phyloP scores from a whole-genome alignment of 2,888 invertebrate species.

The Tribolium freemani region DNA sequence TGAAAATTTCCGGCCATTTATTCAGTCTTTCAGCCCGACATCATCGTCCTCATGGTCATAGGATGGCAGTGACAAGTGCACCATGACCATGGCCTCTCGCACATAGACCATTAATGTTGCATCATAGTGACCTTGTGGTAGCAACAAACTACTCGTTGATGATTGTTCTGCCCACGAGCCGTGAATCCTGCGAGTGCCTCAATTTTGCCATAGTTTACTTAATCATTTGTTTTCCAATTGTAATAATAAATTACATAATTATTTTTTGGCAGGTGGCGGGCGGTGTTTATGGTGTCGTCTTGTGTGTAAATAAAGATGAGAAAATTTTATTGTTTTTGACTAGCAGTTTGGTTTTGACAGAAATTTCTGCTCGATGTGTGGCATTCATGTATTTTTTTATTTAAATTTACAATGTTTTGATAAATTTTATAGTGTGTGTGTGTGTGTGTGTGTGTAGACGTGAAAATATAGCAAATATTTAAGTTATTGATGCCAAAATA shows the following conservation, averaged over 20 bases:
- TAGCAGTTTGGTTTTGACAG: background rate
- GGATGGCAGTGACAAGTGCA: constrained; percentile 44
- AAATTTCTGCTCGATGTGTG: too few species aligned
- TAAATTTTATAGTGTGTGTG: too few species aligned
- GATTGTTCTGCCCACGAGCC: constrained; percentile 38
- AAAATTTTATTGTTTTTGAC: background rate
- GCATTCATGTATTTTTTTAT: background rate
- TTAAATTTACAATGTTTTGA: too few species aligned
- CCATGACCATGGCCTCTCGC: constrained; percentile 56
- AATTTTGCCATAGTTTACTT: background rate
- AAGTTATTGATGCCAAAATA: too few species aligned
- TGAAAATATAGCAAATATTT: too few species aligned
- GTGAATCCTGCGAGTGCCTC: constrained; percentile 40
- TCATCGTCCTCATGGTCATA: background rate
- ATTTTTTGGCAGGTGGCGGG: background rate
- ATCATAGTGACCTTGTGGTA: constrained; percentile 55
- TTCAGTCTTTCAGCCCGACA: background rate
- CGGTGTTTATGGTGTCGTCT: background rate
- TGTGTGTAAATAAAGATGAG: background rate
- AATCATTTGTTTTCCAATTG: background rate
- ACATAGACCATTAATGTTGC: constrained; percentile 50
- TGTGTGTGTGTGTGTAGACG: too few species aligned
- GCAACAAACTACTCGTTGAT: constrained; percentile 31
- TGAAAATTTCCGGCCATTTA: background rate
- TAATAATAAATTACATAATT: background rate